Evolutionary conservation across 2,888 invertebrate species (phyloP), one percentile per base, ranked within the genome.

Genomic region (Drosophila eohydei): DNA sequence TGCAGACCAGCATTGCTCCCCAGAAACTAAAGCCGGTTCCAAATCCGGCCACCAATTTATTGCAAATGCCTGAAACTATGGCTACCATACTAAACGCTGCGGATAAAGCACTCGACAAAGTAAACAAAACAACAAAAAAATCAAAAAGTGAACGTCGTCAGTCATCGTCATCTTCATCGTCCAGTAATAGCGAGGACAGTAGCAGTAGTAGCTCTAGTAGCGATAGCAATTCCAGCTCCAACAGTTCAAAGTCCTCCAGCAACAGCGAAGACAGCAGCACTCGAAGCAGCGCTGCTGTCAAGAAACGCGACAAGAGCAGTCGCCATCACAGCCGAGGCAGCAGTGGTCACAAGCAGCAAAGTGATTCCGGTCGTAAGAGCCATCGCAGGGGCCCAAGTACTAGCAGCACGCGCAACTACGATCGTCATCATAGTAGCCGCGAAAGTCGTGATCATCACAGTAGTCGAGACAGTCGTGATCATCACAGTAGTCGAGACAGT

Each of bases 91-190:
- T 90, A 1, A 89, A 55, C 50, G 89, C 90, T 32, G 90, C 91
- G 4, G 87, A 91, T 46, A 88, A 90, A 55, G 91, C 89, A 0
- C 74, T 88, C 7, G 83, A 85, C 30, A 88, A 84, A 56, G 89
- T 74, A 26, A 71, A 76, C 21, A 91, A 88, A 58, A 56, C 80
- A 32, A 62, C 77, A 9, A 78, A 69, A 7, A 81, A 76, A 28
- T 56, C 78, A 0, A 85, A 77, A 28, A 68, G 59, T 43, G 63
- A 56, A 40, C 74, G 82, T 8, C 81, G 73, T 6, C 81, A 41
- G 21, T 82, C 89, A 1, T 64, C 83, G 28, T 74, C 84, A 1
- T 71, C 89, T 11, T 89, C 84, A 6, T 73, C 83, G 12, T 71
- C 82, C 7, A 72, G 77, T 43, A 81, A 72, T 26, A 72, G 70